Evolutionary conservation across 2,113 vertebrate genomes (phyloP).

Genomic region (Rhinoderma darwinii): DNA sequence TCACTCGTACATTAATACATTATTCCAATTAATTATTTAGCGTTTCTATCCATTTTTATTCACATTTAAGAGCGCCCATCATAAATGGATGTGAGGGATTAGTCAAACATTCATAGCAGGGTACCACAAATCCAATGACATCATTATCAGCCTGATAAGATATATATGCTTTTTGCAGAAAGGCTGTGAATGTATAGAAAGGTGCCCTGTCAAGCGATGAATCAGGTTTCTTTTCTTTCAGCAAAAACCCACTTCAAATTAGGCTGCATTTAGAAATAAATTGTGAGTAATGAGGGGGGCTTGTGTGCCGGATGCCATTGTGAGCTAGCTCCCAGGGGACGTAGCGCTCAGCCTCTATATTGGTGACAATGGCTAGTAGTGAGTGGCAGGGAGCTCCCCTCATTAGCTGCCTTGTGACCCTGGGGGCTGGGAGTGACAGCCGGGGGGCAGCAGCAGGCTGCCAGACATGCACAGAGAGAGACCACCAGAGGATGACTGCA

Average conservation of each 20-base stretch:
- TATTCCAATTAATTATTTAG: conserved; percentile 49
- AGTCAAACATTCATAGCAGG: conserved; percentile 12
- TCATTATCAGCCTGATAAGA: not conserved
- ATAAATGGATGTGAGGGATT: conserved; percentile 25
- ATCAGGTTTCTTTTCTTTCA: conserved; percentile 16
- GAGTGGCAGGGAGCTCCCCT: conserved; percentile 57
- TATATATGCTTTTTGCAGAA: conserved; percentile 5
- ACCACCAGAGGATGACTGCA: conserved; percentile 36
- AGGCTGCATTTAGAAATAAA: conserved; percentile 59
- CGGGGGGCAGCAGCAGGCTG: conserved; percentile 34
- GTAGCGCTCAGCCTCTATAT: conserved; percentile 23
- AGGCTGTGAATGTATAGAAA: not conserved
- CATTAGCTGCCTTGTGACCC: conserved; percentile 60
- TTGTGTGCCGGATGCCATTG: conserved; percentile 47
- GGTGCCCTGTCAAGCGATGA: not conserved
- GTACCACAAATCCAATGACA: not conserved
- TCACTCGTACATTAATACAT: conserved; percentile 40
- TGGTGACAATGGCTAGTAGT: conserved; percentile 55
- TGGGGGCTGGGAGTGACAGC: conserved; percentile 49
- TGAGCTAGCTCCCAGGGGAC: conserved; percentile 35
- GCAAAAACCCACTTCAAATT: conserved; percentile 53
- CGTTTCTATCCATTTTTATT: not conserved
- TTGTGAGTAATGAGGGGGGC: conserved; percentile 49
- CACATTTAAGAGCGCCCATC: conserved; percentile 15
- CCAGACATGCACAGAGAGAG: conserved; percentile 45